Base-by-base conservation (phyloP, 2,797 vertebrate genomes). In the Kryptolebias ocellatus region DNA sequence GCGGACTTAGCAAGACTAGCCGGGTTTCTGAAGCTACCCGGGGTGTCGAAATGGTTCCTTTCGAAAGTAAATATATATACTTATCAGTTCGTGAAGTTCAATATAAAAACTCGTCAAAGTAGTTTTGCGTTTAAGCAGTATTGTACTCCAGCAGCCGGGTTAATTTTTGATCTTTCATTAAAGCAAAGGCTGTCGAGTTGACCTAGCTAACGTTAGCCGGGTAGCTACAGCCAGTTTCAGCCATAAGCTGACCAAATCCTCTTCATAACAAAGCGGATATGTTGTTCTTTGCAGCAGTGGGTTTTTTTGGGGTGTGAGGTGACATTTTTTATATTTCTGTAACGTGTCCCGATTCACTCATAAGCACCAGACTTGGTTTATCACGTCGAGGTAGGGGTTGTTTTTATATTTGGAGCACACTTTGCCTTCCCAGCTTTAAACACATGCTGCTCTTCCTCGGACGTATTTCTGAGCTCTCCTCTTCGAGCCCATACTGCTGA, bases 171-270 rank as follows among this genome's bases (percentile, higher is more conserved):
- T 54, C 54, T 85, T 85, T 84, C 90, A 80, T 71, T 55, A 79
- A 79, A 74, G 78, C 73, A 68, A 74, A 80, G 53, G 79, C 83
- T 83, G 85, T 70, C 87, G 71, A 82, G 72, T 79, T 86, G 81
- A 86, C 72, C 72, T 72, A 80, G 90, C 90, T 87, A 83, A 58
- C 71, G 74, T 80, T 93, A 89, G 89, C 91, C 37, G 55, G 34
- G 65, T 74, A 79, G 91, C 88, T 91, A 90, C 90, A 91, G 87
- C 89, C 87, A 89, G 86, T 83, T 88, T 76, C 74, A 85, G 70
- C 78, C 84, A 60, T 90, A 91, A 90, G 83, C 83, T 90, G 84
- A 78, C 46, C 82, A 88, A 91, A 89, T 88, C 83, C 86, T 80
- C 31, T 46, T 80, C 57, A 76, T 14, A 83, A 90, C 81, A 86